A percentile compares a stretch with the other conserved stretches of the same genome.
Evolutionary conservation across 2,113 vertebrate genomes (phyloP).

Genomic region (Toxotes chatareus): DNA sequence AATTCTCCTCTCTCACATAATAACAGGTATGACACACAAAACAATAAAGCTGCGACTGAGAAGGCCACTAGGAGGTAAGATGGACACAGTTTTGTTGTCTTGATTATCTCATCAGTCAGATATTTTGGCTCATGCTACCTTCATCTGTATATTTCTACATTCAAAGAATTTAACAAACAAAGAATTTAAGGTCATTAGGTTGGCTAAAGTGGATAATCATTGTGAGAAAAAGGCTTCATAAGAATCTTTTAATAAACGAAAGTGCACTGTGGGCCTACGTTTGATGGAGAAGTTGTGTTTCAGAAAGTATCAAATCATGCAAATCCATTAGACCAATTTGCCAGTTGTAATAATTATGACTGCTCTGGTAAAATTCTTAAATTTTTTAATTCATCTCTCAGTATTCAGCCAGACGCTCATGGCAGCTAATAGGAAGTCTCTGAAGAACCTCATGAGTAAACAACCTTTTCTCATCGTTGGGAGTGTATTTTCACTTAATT

Average conservation of each 20-base stretch:
- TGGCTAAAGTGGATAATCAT: slow-evolving; percentile 6
- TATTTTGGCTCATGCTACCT: not conserved
- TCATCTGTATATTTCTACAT: not conserved
- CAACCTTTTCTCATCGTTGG: not conserved
- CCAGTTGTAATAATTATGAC: not conserved
- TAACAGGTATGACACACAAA: slow-evolving; percentile 24
- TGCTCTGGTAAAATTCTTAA: not conserved
- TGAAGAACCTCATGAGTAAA: not conserved
- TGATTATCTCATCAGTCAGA: not conserved
- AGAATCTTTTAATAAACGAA: slow-evolving; percentile 1
- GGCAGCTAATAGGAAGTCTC: no score
- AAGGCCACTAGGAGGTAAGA: not conserved
- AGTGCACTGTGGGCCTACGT: not conserved
- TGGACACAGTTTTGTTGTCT: slow-evolving; percentile 10
- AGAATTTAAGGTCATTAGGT: slow-evolving; percentile 1
- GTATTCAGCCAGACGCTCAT: not conserved
- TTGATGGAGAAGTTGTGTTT: not conserved
- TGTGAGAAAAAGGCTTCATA: not conserved
- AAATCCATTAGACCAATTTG: not conserved
- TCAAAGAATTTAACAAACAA: not conserved
- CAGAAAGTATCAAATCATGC: not conserved
- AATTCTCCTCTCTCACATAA: slow-evolving; percentile 28
- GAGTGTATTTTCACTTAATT: not conserved
- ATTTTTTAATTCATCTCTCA: not conserved
- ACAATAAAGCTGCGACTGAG: slow-evolving; percentile 20